Evolutionary conservation across 2,113 vertebrate species (phyloP).

Genomic region (Carassius carassius): DNA sequence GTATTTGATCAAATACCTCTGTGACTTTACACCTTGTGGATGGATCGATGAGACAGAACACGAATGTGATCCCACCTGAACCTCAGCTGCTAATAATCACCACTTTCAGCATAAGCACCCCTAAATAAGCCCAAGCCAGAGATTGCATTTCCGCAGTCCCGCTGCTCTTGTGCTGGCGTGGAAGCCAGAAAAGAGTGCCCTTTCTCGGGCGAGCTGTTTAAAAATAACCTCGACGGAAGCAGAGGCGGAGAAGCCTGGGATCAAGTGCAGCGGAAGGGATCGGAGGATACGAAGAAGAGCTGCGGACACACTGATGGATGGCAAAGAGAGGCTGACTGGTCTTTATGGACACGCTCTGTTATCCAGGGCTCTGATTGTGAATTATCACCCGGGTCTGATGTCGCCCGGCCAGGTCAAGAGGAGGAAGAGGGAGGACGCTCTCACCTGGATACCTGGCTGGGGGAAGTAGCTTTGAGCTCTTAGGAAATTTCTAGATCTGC

Average conservation of each 20-base stretch:
- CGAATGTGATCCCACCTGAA: not conserved
- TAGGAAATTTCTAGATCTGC: not conserved
- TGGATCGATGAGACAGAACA: not conserved
- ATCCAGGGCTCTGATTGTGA: not conserved
- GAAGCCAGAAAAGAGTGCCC: constrained; percentile 65
- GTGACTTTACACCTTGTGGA: not conserved
- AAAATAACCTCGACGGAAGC: constrained; percentile 67
- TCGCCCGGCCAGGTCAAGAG: constrained; percentile 59
- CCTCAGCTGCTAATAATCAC: constrained; percentile 11
- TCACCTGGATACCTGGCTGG: constrained; percentile 69
- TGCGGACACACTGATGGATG: constrained; percentile 46
- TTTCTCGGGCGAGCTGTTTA: constrained; percentile 65
- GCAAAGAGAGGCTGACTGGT: not conserved
- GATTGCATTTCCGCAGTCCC: constrained; percentile 66
- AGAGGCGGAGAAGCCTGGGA: constrained; percentile 33
- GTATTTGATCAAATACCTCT: not conserved
- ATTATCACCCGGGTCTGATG: constrained; percentile 45
- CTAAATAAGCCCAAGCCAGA: constrained; percentile 20
- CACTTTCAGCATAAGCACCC: constrained; percentile 28
- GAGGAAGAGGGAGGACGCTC: constrained; percentile 58
- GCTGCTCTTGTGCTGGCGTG: constrained; percentile 65
- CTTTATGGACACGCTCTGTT: not conserved
- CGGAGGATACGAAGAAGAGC: not conserved
- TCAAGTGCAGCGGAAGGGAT: constrained; percentile 20
- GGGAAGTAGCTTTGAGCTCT: constrained; percentile 53